Evolutionary conservation across 2,797 vertebrate species (phyloP).

Genomic region (Chelmon rostratus): DNA sequence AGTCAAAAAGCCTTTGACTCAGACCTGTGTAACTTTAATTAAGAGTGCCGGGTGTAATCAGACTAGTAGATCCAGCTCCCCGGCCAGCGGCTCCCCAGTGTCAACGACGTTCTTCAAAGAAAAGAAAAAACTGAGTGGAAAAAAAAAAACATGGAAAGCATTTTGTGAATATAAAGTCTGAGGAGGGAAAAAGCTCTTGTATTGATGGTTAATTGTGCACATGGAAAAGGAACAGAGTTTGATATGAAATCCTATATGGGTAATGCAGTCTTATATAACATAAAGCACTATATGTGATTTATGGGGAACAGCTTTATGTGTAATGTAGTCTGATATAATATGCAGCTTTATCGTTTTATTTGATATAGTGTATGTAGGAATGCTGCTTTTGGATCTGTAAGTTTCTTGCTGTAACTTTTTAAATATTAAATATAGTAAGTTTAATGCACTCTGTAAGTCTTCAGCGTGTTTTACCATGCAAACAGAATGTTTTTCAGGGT

Average conservation of each 20-base stretch:
- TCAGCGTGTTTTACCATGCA: background rate
- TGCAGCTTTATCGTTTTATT: background rate
- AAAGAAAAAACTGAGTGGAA: slow-evolving; percentile 32
- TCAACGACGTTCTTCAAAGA: slow-evolving; percentile 68
- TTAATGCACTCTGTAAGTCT: background rate
- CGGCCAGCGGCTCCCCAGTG: slow-evolving; percentile 69
- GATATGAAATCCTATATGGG: slow-evolving; percentile 25
- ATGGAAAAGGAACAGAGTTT: slow-evolving; percentile 22
- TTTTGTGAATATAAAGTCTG: slow-evolving; percentile 74
- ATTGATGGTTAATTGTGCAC: slow-evolving; percentile 61
- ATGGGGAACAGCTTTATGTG: background rate
- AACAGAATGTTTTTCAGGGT: slow-evolving; percentile 18
- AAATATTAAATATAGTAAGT: background rate
- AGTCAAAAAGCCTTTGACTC: slow-evolving; percentile 83
- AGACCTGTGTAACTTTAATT: slow-evolving; percentile 84
- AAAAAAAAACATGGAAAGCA: slow-evolving; percentile 50
- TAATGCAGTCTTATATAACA: slow-evolving; percentile 13
- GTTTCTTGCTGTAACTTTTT: background rate
- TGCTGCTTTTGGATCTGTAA: background rate
- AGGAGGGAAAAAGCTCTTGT: slow-evolving; percentile 35
- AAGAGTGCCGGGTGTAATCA: slow-evolving; percentile 81
- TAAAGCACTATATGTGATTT: background rate
- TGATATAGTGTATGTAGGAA: background rate
- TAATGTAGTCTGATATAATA: slow-evolving; percentile 9
- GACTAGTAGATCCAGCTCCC: slow-evolving; percentile 77